Conservation (phyloP, 2,888 invertebrate genomes). For the Drosophila robusta region DNA sequence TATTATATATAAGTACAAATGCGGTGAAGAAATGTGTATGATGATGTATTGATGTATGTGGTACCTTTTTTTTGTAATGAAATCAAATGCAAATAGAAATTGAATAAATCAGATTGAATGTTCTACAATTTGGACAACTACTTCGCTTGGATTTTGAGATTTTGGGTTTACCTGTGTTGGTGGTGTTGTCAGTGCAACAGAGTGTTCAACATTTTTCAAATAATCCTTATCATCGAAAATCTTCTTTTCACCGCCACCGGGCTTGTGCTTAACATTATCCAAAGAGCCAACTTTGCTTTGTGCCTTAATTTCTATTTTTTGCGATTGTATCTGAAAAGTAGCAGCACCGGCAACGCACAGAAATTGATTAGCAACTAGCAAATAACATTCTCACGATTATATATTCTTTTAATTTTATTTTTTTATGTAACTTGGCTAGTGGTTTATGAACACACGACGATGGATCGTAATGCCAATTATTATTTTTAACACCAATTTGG, state of each 20-base stretch:
- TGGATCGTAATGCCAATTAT: conserved; percentile 37
- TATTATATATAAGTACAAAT: conserved; percentile 7
- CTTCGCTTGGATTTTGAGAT: conserved; percentile 52
- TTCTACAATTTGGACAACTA: conserved; percentile 18
- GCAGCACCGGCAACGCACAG: conserved; percentile 78
- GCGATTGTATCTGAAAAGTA: conserved; percentile 91
- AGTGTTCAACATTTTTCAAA: conserved; percentile 90
- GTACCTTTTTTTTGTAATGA: conserved; percentile 34
- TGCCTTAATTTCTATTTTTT: conserved; percentile 96
- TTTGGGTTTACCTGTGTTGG: conserved; percentile 86
- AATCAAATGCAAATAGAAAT: conserved; percentile 44
- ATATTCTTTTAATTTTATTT: conserved; percentile 9
- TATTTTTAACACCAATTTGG: conserved; percentile 58
- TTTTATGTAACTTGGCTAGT: background rate
- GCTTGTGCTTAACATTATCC: conserved; percentile 94
- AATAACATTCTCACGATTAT: conserved; percentile 1
- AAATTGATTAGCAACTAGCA: conserved; percentile 66
- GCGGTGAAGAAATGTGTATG: conserved; percentile 10
- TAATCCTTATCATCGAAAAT: conserved; percentile 97
- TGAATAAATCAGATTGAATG: conserved; percentile 39
- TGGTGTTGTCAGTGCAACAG: conserved; percentile 86
- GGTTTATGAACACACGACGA: conserved; percentile 39
- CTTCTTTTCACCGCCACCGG: conserved; percentile 97
- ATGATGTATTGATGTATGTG: conserved; percentile 10
- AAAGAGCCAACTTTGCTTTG: conserved; percentile 96